Base-by-base conservation (phyloP, 2,113 vertebrate genomes). In the Casuarius casuarius region DNA sequence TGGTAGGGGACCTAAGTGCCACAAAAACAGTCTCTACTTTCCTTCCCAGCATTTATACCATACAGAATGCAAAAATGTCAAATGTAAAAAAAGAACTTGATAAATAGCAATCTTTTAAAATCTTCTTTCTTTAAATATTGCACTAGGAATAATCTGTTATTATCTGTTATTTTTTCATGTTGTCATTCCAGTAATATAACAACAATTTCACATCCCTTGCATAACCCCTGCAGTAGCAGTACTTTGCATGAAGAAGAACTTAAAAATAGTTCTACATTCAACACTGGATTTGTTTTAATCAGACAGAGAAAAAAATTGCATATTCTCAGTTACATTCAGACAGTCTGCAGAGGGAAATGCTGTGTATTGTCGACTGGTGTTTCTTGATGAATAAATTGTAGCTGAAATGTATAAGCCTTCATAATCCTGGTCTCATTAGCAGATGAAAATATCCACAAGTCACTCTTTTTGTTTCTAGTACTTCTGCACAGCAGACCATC, bases 311-410 rank as follows among this genome's bases (percentile, higher is more conserved):
- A 92, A 89, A 70, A 90, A 21, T 15, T 87, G 5, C 28, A 44
- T 78, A 61, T 72, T 76, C 49, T 82, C 33, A 40, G n/a, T 70
- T 87, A 83, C 5, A n/a, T 56, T 52, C 65, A 87, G 56, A 10
- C 4, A 78, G 63, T 59, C 72, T 87, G 6, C 38, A 54, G n/a
- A 87, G 22, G 5, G 63, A 84, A 22, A 52, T 42, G 21, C 48
- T 94, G 5, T 29, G 86, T 91, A 84, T 68, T 78, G 42, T 52
- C 62, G 12, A 35, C 38, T 58, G 20, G 6, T 76, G 84, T 68
- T 79, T 87, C 49, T 89, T 38, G 15, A 73, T 76, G 92, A 89
- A 91, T 59, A 91, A 94, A 89, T 67, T 89, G 31, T 42, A 71
- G 73, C 48, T 84, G 51, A 91, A 92, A 89, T 59, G 46, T 54